Evolutionary conservation across 2,888 invertebrate genomes (phyloP), one percentile per base, ranked within the genome.

Genomic region (Cyrtodaria siliqua): DNA sequence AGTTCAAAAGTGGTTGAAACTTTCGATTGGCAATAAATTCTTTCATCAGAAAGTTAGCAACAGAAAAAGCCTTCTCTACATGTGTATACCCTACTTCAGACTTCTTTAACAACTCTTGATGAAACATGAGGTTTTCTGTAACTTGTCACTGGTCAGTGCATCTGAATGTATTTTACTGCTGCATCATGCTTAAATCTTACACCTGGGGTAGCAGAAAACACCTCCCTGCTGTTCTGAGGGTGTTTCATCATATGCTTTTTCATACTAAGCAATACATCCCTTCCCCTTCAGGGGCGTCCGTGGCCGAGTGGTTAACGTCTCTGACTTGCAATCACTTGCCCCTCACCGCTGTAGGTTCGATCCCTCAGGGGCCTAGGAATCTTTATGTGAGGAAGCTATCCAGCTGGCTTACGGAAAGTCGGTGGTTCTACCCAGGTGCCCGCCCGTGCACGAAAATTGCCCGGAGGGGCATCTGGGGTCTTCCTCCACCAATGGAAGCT

Each of bases 31-130:
- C 59, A 50, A 78, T 68, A 40, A 78, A 69, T 12, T 68, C 29
- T 49, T 67, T 76, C 76, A 76, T 76, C 16, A 76, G n/a, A 67
- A 76, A 76, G 53, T 71, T 67, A 8, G 62, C 66, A 33, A 52
- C 47, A 20, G 57, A 53, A 71, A 76, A 71, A 27, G 69, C 69
- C 27, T 49, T 53, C 52, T 70, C 50, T 12, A 66, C 12, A 23
- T 57, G 53, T 14, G 27, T 40, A 16, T 44, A 29, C 27, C 55
- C 56, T 20, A 55, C 40, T 33, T 69, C 57, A 23, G 47, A 29
- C 33, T 66, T 59, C 44, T 70, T 60, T 12, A 24, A 23, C 2
- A 66, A 38, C 33, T 70, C 70, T 14, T 64, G 47, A 24, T 69
- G 61, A 52, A 75, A 42, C 47, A 64, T 2, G 60, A 69, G 2